Base-by-base conservation (phyloP, 2,797 vertebrate genomes). In the Oreochromis grahami region DNA sequence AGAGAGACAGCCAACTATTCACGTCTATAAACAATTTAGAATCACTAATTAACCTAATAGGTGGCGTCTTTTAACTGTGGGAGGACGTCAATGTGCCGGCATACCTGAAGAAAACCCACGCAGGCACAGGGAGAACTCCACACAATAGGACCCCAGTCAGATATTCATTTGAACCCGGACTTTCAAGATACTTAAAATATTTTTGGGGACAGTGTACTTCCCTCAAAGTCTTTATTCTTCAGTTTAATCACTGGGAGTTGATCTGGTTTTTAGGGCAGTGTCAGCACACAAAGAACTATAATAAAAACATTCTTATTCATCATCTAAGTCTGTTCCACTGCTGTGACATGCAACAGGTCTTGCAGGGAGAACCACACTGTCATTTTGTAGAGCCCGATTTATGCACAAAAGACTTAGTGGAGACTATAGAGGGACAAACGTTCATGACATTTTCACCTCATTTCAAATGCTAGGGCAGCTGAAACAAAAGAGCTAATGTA, bases 401-500 rank as follows among this genome's bases (percentile, higher is more conserved):
- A 70, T 63, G 21, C 5, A 84, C 80, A 79, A 78, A 77, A 77
- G 52, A 36, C 83, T 53, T 8, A 29, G 4, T 29, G 13, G 29
- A 9, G 80, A 79, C 24, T 12, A 29, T 2, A 70, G 8, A 79
- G 53, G 13, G 34, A 14, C 43, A 26, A 17, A 36, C 72, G 72
- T 77, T 85, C 63, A 24, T 52, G 15, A 65, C 74, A 60, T 53
- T 43, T 68, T 5, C 1, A 29, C 56, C 76, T 90, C 80, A 65
- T 89, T 84, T 76, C 55, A 78, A 41, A 84, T 56, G 78, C 77
- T 15, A 7, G 72, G 26, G 36, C 84, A 77, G 84, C 83, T 91
- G 78, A 81, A 88, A 92, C 80, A 85, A 41, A 84, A 29, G 32
- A 51, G 76, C 79, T 60, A 81, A 93, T 91, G 92, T 82, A 79